Evolutionary conservation across 2,888 invertebrate species (phyloP).

Genomic region (Spisula subtruncata): DNA sequence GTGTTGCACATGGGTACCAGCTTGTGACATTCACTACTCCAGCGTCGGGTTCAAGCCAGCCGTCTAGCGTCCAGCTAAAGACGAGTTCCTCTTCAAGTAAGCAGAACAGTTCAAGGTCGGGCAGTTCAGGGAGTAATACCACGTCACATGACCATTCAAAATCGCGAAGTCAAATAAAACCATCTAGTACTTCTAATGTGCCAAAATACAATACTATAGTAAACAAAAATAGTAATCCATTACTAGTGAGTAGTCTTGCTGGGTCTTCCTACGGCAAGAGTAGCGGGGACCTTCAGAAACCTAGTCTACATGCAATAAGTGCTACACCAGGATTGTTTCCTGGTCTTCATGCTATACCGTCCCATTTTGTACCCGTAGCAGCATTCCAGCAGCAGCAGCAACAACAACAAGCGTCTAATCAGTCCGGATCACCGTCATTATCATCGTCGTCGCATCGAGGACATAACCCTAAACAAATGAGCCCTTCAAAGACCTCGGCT

Average conservation of each 20-base stretch:
- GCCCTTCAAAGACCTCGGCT: conserved; percentile 14
- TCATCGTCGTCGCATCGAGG: conserved; percentile 16
- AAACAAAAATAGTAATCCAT: conserved; percentile 38
- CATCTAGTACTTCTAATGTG: conserved; percentile 33
- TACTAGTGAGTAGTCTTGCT: conserved; percentile 32
- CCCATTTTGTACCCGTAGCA: conserved; percentile 53
- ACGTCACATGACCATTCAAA: conserved; percentile 26
- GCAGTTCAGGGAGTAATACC: conserved; percentile 5
- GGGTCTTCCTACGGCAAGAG: conserved; percentile 35
- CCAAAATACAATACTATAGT: conserved; percentile 53
- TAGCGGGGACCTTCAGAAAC: conserved; percentile 47
- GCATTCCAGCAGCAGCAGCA: conserved; percentile 46
- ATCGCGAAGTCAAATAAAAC: conserved; percentile 23
- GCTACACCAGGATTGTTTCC: conserved; percentile 34
- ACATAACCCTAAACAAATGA: conserved; percentile 27
- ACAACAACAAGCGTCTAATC: conserved; percentile 37
- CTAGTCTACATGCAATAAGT: conserved; percentile 50
- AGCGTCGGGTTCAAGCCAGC: conserved; percentile 41
- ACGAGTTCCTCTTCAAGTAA: conserved; percentile 18
- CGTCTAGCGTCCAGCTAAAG: conserved; percentile 32
- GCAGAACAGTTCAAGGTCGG: conserved; percentile 15
- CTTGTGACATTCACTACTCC: conserved; percentile 58
- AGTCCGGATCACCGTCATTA: neutral
- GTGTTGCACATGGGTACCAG: conserved; percentile 67
- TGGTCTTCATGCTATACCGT: conserved; percentile 46